Evolutionary conservation across 1,140 invertebrate genomes (phyloP), one percentile per base, ranked within the genome.

Genomic region (Lepidostoma basale): DNA sequence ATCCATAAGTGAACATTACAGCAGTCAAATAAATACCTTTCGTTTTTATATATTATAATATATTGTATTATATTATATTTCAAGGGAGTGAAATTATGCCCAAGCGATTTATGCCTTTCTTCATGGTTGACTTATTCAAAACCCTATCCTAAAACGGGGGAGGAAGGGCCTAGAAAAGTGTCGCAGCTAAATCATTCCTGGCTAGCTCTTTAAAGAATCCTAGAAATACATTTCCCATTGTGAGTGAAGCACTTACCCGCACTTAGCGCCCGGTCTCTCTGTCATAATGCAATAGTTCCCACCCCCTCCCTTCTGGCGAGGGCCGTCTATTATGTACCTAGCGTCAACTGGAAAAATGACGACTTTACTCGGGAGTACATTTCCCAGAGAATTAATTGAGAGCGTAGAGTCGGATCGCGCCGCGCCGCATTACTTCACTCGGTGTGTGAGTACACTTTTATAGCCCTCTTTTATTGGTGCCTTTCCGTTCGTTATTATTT

Each of bases 231-330:
- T 69, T 60, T 62, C 58, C 67, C 62, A 72, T 72, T 72, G 70
- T 68, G 70, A 72, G 66, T n/a, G 69, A 44, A 72, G 70, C 70
- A 72, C 70, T 72, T 72, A 68, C 65, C 20, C 67, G 70, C 70
- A 72, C 70, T 72, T 67, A 68, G 66, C 63, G 60, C 42, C 44
- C 49, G 49, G 42, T 36, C 64, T 60, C 33, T 42, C 54, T 36
- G 60, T 44, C 65, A 60, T 65, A 72, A 72, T 72, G 70, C 70
- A 72, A 72, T 72, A 72, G 62, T 71, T 68, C 47, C 49, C 28
- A 45, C 30, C 16, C 20, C 33, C 16, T 14, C 52, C 52, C 30
- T 16, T 20, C n/a, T 3, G 44, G 6, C 10, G 44, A 47, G 44
- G 44, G 6, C 6, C 14, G 9, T 8, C 42, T 25, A 3, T 20